phyloP scores from a whole-genome alignment of 1,140 invertebrate species.

The Armadillidium nasatum region DNA sequence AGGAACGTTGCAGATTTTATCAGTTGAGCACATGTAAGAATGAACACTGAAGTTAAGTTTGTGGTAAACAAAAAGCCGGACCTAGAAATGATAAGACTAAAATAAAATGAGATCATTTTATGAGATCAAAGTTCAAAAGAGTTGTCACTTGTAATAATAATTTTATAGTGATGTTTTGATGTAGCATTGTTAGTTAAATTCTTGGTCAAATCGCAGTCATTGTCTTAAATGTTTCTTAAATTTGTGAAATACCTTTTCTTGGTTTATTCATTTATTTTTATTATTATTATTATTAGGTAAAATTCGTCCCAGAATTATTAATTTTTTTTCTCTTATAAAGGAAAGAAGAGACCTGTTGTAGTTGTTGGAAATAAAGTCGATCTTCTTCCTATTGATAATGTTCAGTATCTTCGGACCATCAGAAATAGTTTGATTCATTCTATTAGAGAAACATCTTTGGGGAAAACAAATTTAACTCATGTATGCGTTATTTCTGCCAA shows the following conservation, averaged over 20 bases:
- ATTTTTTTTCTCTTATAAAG: conserved; percentile 24
- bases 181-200: too few species aligned
- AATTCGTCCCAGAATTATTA: too few species aligned
- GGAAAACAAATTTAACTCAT: conserved; percentile 67
- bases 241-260: not conserved
- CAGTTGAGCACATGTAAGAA: too few species aligned
- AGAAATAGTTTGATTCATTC: conserved; percentile 58
- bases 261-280: not conserved
- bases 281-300: too few species aligned
- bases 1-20: too few species aligned
- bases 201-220: not conserved
- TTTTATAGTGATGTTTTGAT: too few species aligned
- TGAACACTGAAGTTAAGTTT: too few species aligned
- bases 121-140: too few species aligned
- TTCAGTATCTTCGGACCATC: conserved; percentile 66
- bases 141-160: too few species aligned
- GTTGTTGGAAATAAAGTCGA: conserved; percentile 94
- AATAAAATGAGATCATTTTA: too few species aligned
- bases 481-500: conserved; percentile 79
- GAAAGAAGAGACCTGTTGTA: conserved; percentile 32
- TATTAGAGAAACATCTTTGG: conserved; percentile 59
- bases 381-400: conserved; percentile 74
- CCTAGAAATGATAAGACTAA: too few species aligned
- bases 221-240: not conserved
- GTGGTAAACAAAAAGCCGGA: too few species aligned